Percentiles rank a stretch among this genome's conserved stretches.
Conservation (phyloP, 2,888 invertebrate species). For the Eupithecia inturbata region DNA sequence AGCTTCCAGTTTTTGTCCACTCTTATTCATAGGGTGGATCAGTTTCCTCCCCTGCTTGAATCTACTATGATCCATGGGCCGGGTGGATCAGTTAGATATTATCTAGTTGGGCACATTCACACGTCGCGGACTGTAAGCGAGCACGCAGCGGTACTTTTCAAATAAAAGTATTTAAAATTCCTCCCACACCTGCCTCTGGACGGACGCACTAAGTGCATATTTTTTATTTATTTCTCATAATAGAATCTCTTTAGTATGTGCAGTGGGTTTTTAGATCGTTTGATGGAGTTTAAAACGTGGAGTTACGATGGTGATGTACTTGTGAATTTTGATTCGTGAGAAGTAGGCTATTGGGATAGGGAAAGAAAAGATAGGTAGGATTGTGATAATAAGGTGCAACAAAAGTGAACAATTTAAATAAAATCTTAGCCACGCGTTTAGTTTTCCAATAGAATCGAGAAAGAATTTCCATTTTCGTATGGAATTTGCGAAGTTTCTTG, state of each 20-base stretch:
- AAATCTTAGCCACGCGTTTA: background rate
- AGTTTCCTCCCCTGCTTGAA: too few species aligned
- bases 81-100: too few species aligned
- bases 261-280: conserved; percentile 37
- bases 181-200: conserved; percentile 21
- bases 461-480: background rate
- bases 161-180: conserved; percentile 34
- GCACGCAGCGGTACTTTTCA: conserved; percentile 26
- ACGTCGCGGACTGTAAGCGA: conserved; percentile 11
- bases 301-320: conserved; percentile 29
- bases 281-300: conserved; percentile 29
- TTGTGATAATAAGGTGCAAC: background rate
- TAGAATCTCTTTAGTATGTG: conserved; percentile 35
- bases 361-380: background rate
- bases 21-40: too few species aligned
- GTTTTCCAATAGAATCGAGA: background rate
- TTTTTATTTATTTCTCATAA: conserved; percentile 14
- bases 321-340: conserved; percentile 37
- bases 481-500: background rate
- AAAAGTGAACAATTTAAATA: background rate
- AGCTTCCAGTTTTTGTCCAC: too few species aligned
- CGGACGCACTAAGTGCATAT: conserved; percentile 26
- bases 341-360: conserved; percentile 22
- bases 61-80: too few species aligned
- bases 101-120: background rate